A percentile compares a stretch with the other conserved stretches of the same genome.
Evolutionary conservation across 2,888 invertebrate genomes (phyloP).

Genomic region (Criorhina ranunculi): DNA sequence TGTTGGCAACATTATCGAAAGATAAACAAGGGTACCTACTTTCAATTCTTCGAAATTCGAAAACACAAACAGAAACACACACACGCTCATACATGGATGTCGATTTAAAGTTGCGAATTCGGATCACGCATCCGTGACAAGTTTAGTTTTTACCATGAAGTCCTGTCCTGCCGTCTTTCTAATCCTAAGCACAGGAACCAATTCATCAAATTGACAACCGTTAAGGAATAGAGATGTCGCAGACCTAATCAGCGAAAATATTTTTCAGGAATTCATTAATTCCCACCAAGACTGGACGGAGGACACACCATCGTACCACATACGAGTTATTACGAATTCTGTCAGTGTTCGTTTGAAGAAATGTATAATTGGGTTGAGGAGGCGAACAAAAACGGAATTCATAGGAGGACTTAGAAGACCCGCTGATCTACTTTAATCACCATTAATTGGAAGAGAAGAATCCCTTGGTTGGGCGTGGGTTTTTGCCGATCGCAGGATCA

Average conservation of each 20-base stretch:
- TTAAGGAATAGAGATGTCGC: conserved; percentile 64
- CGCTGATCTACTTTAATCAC: conserved; percentile 75
- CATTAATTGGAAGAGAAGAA: conserved; percentile 62
- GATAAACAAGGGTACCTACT: neutral
- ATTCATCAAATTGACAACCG: conserved; percentile 75
- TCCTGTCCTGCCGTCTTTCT: conserved; percentile 9
- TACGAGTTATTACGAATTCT: conserved; percentile 63
- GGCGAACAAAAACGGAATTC: neutral
- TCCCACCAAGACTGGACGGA: conserved; percentile 56
- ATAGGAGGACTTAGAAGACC: conserved; percentile 14
- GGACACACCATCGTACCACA: neutral
- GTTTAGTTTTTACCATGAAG: conserved; percentile 32
- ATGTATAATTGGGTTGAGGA: conserved; percentile 56
- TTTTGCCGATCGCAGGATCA: conserved; percentile 40
- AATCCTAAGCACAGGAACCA: conserved; percentile 69
- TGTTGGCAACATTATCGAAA: neutral
- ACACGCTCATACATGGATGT: neutral
- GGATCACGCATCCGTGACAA: conserved; percentile 47
- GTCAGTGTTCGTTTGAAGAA: conserved; percentile 37
- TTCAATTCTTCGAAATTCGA: neutral
- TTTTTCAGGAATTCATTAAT: conserved; percentile 74
- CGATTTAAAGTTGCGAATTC: conserved; percentile 20
- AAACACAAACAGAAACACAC: neutral
- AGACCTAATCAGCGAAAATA: conserved; percentile 65
- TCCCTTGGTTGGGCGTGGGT: conserved; percentile 18